These are phyloP conservation scores for Lagodon rhomboides DNA, from an alignment of 2,797 vertebrate genomes.

Conservation along the genomic window DNA sequence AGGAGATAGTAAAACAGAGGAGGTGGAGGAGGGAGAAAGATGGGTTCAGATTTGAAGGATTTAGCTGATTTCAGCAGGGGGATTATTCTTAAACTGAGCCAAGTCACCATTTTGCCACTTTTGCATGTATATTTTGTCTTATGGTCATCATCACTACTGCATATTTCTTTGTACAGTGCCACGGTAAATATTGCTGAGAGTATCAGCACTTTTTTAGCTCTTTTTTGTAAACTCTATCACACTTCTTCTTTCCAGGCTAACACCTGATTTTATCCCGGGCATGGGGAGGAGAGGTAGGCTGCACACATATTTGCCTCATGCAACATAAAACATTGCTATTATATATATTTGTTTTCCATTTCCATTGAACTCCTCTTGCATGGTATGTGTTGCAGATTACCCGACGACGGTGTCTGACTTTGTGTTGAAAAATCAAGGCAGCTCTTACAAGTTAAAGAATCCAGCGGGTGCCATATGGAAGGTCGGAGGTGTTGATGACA, in stretches of 20 bases:
- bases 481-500: slow-evolving; percentile 21
- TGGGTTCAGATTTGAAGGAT: too few species aligned
- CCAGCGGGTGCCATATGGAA: slow-evolving; percentile 3
- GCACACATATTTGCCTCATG: not conserved
- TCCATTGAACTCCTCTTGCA: not conserved
- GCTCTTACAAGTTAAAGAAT: rapidly evolving
- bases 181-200: not conserved
- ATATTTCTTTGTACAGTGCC: not conserved
- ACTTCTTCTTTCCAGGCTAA: slow-evolving; percentile 14
- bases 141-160: not conserved
- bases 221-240: not conserved
- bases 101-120: not conserved
- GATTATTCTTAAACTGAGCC: not conserved
- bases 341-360: not conserved
- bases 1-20: too few species aligned
- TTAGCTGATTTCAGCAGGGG: too few species aligned
- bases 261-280: rapidly evolving
- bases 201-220: not conserved
- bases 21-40: too few species aligned
- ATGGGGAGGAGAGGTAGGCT: not conserved
- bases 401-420: rapidly evolving
- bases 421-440: rapidly evolving
- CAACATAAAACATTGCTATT: not conserved
- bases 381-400: slow-evolving; percentile 21
- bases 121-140: not conserved